Evolutionary conservation across 1,140 invertebrate species (phyloP), one percentile per base, ranked within the genome.

Genomic region (Drusus annulatus): DNA sequence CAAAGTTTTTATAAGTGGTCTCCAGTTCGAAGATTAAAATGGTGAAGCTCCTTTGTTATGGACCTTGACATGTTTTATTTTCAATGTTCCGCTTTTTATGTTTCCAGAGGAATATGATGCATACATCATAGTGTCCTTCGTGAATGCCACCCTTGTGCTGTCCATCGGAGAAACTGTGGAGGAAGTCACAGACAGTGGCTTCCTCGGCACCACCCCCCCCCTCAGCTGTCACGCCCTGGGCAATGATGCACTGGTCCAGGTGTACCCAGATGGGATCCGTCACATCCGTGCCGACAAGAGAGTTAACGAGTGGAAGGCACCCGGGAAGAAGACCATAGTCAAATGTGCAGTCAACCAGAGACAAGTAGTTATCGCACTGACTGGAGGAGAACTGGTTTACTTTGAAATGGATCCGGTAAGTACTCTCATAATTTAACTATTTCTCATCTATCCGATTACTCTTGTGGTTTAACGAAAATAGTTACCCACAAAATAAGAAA

Each of bases 51-150:
- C 13, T 62, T 2, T 6, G 25, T 23, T n/a, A 3, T 45, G 31
- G 7, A 7, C 4, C 2, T 36, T 6, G 6, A 8, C 31, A 36
- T 25, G 2, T 25, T 25, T 73, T 52, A 52, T 73, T 73, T 54
- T 28, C 17, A 76, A 45, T 17, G 31, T 62, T 63, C 82, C 83
- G 85, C 86, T 90, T 87, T n/a, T 92, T 90, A 92, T 90, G 91
- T 89, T 95, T 95, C 81, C 93, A 98, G 98, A 99, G 91, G 96
- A 98, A 87, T 99, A 93, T 93, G 99, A 99, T 94, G 97, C 98
- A 58, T 99, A 99, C 91, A 99, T 99, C 91, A 98, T 99, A 88
- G 99, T 99, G 81, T 99, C 98, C 58, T 99, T 99, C 94, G 96
- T 99, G 52, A 99, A 99, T 90, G 99, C 99, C 79, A 99, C 99